Conservation (phyloP, 1,140 invertebrate genomes). For the Adelges cooleyi region DNA sequence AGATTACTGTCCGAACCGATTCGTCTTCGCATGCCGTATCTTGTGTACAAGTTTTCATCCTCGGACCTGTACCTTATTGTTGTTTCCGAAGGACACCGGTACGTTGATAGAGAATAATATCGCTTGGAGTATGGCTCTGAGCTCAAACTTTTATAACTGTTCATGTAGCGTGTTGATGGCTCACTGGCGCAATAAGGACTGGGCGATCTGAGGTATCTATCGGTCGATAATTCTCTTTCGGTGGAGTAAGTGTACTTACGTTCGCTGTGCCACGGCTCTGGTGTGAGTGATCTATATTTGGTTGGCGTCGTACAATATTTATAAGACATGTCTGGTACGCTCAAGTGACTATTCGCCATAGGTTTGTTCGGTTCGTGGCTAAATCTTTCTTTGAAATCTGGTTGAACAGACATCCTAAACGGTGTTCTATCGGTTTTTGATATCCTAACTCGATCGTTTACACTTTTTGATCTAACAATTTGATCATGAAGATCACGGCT, state of each 20-base stretch:
- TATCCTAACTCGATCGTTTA: conserved; percentile 30
- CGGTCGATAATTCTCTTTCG: background rate
- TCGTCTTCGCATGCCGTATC: background rate
- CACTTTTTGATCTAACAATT: too few relatives aligned
- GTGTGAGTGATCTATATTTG: background rate
- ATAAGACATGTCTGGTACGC: background rate
- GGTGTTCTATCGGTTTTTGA: background rate
- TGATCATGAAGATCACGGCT: too few relatives aligned
- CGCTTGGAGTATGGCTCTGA: background rate
- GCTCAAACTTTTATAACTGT: background rate
- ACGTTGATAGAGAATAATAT: background rate
- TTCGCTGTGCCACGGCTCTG: background rate
- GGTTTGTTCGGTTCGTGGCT: background rate
- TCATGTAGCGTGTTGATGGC: background rate
- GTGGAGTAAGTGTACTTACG: background rate
- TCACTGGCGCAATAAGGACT: background rate
- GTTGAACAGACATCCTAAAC: background rate
- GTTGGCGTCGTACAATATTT: background rate
- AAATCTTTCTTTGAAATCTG: background rate
- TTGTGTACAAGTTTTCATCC: background rate
- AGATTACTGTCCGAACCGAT: background rate
- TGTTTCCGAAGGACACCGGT: background rate
- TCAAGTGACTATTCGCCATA: background rate
- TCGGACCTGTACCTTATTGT: background rate
- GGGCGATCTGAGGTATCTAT: background rate